A percentile compares a stretch with the other conserved stretches of the same genome.
Conservation (phyloP, 2,113 vertebrate species). For the Centrocercus urophasianus region DNA sequence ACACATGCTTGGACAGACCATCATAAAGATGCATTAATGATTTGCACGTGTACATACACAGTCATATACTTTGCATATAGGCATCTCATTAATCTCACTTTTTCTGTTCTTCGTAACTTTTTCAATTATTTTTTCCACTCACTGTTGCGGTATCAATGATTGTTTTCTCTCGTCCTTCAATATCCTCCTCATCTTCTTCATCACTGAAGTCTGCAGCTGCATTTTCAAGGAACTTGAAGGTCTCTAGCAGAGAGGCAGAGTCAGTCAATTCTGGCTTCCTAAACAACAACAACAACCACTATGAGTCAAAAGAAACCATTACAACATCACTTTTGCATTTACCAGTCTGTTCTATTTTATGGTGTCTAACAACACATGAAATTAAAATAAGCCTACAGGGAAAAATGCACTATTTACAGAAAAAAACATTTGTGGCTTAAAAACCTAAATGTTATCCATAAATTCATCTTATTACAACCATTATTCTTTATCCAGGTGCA, state of each 20-base stretch:
- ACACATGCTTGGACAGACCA: constrained; percentile 47
- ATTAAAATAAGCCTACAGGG: background rate
- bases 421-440: background rate
- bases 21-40: constrained; percentile 53
- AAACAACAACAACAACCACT: constrained; percentile 64
- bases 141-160: constrained; percentile 91
- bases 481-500: background rate
- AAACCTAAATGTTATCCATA: background rate
- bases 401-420: background rate
- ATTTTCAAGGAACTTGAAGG: constrained; percentile 94
- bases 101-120: constrained; percentile 59
- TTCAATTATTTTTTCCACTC: constrained; percentile 76
- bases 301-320: constrained; percentile 11
- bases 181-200: constrained; percentile 95
- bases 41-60: constrained; percentile 58
- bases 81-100: constrained; percentile 61
- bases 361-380: background rate
- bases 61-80: constrained; percentile 44
- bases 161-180: constrained; percentile 90
- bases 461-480: background rate
- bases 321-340: background rate
- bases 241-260: constrained; percentile 89
- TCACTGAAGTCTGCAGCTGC: constrained; percentile 93
- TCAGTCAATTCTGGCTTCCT: constrained; percentile 93
- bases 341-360: background rate